Evolutionary conservation across 2,888 invertebrate genomes (phyloP).

Genomic region (Ypsolopha scabrella): DNA sequence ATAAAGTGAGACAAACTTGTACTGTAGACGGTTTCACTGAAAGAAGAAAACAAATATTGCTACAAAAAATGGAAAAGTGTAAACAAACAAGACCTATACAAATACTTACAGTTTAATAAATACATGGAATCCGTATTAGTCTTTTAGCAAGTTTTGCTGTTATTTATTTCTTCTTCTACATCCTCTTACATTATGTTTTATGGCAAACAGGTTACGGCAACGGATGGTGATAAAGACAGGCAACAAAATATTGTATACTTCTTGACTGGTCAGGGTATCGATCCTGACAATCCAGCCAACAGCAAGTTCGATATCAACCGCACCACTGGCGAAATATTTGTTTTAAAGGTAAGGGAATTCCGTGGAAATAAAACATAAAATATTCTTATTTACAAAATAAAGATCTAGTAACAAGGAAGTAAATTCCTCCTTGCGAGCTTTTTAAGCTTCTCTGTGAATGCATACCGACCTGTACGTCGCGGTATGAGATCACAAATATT

Average conservation of each 20-base stretch:
- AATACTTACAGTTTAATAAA: neutral
- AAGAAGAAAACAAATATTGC: neutral
- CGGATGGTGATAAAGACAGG: constrained; percentile 95
- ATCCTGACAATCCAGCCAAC: constrained; percentile 94
- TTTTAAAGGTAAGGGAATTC: constrained; percentile 81
- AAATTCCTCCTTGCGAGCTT: too few species aligned
- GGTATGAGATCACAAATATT: constrained; percentile 18
- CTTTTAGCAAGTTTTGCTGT: neutral
- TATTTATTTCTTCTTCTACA: neutral
- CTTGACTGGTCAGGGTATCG: constrained; percentile 94
- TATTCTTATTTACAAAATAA: too few species aligned
- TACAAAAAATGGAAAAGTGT: neutral
- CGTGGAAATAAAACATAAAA: too few species aligned
- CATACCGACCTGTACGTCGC: neutral
- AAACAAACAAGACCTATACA: neutral
- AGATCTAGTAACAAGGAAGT: too few species aligned
- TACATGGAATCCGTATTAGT: neutral
- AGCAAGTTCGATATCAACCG: constrained; percentile 97
- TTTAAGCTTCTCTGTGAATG: neutral
- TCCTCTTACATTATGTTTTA: constrained; percentile 2
- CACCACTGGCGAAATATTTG: constrained; percentile 95
- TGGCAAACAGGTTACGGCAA: constrained; percentile 86
- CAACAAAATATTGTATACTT: constrained; percentile 97
- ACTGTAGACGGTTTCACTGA: neutral
- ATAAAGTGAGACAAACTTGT: too few species aligned